Percentiles rank a stretch among this genome's conserved stretches.
These are phyloP conservation scores for Villa cingulata DNA, from an alignment of 2,888 invertebrate species.

Conservation along the genomic window DNA sequence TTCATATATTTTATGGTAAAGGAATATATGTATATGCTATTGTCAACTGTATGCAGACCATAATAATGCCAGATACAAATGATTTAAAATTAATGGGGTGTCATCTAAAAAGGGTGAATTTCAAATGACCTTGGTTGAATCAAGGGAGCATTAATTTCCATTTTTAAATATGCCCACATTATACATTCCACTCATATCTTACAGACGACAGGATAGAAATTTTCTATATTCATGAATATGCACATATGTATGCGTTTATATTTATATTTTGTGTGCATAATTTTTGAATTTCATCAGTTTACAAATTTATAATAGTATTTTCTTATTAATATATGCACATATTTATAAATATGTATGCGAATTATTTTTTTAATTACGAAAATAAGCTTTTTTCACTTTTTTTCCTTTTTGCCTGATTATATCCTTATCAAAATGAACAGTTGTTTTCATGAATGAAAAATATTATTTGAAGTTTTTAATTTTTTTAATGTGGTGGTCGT, in stretches of 20 bases:
- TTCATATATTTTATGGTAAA: no score
- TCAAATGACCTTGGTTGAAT: constrained; percentile 36
- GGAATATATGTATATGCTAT: not conserved
- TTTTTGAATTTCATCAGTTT: not conserved
- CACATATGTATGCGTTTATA: no score
- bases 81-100: constrained; percentile 16
- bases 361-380: constrained; percentile 31
- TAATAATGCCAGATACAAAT: not conserved
- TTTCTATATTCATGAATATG: no score
- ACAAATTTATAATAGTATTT: no score
- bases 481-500: no score
- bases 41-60: no score
- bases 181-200: no score
- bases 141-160: constrained; percentile 5
- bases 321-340: no score
- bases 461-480: constrained; percentile 5
- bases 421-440: not conserved
- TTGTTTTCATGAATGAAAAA: constrained; percentile 14
- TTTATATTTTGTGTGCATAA: no score
- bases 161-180: no score
- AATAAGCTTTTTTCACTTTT: constrained; percentile 25
- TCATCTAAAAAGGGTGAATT: constrained; percentile 31
- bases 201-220: no score
- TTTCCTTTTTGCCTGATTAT: no score
- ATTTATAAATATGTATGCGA: constrained; percentile 23